Conservation (phyloP, 2,888 invertebrate species). For the Phytoseiulus persimilis region DNA sequence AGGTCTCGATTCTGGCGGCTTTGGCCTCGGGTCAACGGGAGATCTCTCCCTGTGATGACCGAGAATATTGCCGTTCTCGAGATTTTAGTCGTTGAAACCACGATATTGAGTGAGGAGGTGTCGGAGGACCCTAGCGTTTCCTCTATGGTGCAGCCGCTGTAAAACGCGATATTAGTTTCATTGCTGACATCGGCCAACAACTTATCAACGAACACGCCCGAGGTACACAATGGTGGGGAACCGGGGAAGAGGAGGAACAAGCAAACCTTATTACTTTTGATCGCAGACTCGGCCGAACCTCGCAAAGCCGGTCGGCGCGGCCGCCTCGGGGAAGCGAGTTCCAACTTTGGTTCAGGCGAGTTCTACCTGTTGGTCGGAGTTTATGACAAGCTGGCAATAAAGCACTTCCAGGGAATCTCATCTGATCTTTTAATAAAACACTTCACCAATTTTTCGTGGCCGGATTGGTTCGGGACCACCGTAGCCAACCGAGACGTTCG, state of each 20-base stretch:
- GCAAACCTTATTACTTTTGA: not conserved
- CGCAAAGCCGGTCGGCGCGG: not conserved
- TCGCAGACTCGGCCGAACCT: not conserved
- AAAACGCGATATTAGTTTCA: not conserved
- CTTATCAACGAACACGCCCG: not conserved
- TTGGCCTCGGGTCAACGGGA: too few species aligned
- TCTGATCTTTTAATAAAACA: not conserved
- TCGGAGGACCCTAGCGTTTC: not conserved
- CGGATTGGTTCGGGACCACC: not conserved
- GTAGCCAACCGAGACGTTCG: too few species aligned
- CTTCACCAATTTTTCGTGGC: not conserved
- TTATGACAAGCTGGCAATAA: not conserved
- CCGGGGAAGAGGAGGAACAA: not conserved
- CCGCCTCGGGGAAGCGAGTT: not conserved
- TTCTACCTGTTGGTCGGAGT: not conserved
- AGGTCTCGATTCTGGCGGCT: too few species aligned
- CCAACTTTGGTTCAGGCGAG: not conserved
- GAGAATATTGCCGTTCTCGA: not conserved
- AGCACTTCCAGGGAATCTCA: not conserved
- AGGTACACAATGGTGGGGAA: not conserved
- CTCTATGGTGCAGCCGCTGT: not conserved
- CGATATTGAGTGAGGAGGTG: not conserved
- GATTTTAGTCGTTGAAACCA: not conserved
- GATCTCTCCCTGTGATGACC: too few species aligned
- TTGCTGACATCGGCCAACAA: not conserved